These are phyloP conservation scores for Synchiropus splendidus DNA, from an alignment of 2,113 vertebrate genomes.

Conservation along the genomic window DNA sequence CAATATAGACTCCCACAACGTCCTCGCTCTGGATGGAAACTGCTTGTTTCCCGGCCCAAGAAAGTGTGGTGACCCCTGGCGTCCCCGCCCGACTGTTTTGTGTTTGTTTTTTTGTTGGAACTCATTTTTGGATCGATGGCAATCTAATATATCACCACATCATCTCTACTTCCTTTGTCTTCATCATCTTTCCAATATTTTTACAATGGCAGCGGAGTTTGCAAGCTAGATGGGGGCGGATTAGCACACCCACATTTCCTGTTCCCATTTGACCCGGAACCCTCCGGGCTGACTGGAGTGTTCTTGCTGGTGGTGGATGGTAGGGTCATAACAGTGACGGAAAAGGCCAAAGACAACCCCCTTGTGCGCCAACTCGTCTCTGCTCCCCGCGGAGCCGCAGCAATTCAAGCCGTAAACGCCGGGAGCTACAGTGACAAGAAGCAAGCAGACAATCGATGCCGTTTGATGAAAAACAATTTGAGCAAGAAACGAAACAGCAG, in stretches of 20 bases:
- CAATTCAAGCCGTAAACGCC: slow-evolving; percentile 2
- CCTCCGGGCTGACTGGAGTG: slow-evolving; percentile 13
- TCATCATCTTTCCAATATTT: too few relatives aligned
- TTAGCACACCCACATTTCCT: slow-evolving; percentile 40
- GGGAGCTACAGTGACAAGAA: slow-evolving; percentile 10
- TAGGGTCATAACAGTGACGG: slow-evolving; percentile 8
- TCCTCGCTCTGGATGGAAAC: too few relatives aligned
- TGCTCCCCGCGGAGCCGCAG: slow-evolving; percentile 1
- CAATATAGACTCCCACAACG: too few relatives aligned
- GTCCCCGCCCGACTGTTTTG: too few relatives aligned
- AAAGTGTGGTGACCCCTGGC: too few relatives aligned
- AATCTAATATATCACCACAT: too few relatives aligned
- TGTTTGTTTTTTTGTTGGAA: too few relatives aligned
- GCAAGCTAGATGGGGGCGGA: slow-evolving; percentile 24
- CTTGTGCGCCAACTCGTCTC: slow-evolving; percentile 5
- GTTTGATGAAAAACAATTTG: slow-evolving; percentile 29
- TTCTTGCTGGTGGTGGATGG: not conserved
- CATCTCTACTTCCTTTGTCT: too few relatives aligned
- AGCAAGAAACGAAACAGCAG: slow-evolving; percentile 13
- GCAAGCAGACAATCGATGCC: slow-evolving; percentile 18
- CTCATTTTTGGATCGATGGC: too few relatives aligned
- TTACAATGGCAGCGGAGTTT: too few relatives aligned
- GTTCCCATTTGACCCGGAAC: slow-evolving; percentile 35
- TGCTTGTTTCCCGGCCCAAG: too few relatives aligned
- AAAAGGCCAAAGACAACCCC: slow-evolving; percentile 18